A percentile compares a stretch with the other conserved stretches of the same genome.
Conservation (phyloP, 2,888 invertebrate species). For the Drosophila koepferae region DNA sequence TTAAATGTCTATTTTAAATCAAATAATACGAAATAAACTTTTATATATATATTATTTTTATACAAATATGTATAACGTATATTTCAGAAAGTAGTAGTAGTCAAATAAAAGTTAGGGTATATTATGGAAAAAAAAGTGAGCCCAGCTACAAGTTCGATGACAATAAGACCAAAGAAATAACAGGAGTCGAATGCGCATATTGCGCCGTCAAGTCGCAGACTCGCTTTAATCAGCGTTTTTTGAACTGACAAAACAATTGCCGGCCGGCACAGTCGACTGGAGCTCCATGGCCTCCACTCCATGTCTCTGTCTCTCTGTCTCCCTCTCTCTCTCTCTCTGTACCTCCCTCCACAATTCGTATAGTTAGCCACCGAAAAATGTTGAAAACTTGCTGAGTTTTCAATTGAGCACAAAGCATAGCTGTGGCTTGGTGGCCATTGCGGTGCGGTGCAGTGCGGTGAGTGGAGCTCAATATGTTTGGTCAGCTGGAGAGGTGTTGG, state of each 20-base stretch:
- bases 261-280: constrained; percentile 64
- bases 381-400: constrained; percentile 77
- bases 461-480: constrained; percentile 64
- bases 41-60: no score
- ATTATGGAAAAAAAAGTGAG: constrained; percentile 12
- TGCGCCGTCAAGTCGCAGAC: constrained; percentile 47
- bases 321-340: no score
- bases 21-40: no score
- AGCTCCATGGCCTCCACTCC: not conserved
- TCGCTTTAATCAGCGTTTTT: constrained; percentile 75
- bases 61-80: no score
- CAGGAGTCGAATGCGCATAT: constrained; percentile 59
- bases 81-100: no score
- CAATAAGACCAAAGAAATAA: constrained; percentile 51
- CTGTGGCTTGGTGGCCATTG: constrained; percentile 14
- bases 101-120: constrained; percentile 16
- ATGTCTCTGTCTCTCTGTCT: not conserved
- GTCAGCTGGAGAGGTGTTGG: constrained; percentile 45
- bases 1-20: no score
- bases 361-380: constrained; percentile 45
- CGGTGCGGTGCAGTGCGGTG: constrained; percentile 1
- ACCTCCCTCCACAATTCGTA: not conserved
- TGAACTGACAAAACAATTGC: constrained; percentile 73
- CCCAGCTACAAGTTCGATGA: constrained; percentile 44
- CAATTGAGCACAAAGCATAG: constrained; percentile 62